Conservation (phyloP, 2,113 vertebrate species). For the Hyla sarda region DNA sequence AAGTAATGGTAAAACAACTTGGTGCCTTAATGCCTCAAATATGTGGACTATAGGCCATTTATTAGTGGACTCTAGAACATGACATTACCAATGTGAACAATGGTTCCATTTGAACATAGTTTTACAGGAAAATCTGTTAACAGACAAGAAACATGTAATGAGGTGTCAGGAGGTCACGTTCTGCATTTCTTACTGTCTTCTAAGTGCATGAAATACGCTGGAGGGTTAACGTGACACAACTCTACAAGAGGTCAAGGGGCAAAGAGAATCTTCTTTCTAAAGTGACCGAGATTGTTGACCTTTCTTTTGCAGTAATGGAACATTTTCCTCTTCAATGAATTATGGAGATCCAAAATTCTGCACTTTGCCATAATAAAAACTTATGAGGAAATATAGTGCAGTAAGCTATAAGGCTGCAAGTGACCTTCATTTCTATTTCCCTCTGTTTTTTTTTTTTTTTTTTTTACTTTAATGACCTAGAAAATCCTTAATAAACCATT, state of each 20-base stretch:
- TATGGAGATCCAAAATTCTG: neutral
- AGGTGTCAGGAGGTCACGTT: slow-evolving; percentile 18
- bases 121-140: slow-evolving; percentile 22
- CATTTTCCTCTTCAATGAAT: neutral
- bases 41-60: neutral
- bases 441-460: neutral
- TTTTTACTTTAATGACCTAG: neutral
- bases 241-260: slow-evolving; percentile 51
- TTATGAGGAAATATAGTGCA: neutral
- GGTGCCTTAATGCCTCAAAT: neutral
- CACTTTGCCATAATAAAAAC: neutral
- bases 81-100: neutral
- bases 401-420: neutral
- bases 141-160: neutral
- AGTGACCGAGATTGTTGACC: slow-evolving; percentile 19
- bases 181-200: slow-evolving; percentile 34
- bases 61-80: neutral
- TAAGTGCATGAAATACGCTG: slow-evolving; percentile 36
- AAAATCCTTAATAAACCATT: neutral
- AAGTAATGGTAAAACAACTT: neutral
- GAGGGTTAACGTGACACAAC: slow-evolving; percentile 28
- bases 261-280: slow-evolving; percentile 1
- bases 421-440: neutral
- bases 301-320: slow-evolving; percentile 14
- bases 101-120: slow-evolving; percentile 6